Base-by-base conservation (phyloP, 2,888 invertebrate genomes). In the Empis stercorea region DNA sequence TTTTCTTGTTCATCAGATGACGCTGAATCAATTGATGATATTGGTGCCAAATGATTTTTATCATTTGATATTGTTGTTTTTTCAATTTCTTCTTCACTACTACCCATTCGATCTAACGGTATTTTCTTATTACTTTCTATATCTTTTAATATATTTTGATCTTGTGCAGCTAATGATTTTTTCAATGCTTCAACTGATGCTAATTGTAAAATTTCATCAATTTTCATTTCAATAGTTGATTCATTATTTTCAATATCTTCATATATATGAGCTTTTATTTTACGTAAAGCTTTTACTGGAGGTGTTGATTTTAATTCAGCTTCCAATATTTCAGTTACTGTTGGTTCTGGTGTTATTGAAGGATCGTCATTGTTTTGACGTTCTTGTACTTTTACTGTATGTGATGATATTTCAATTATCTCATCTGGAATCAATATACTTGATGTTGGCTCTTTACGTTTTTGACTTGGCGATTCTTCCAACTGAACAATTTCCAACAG, bases 231-330 rank as follows among this genome's bases (percentile, higher is more conserved):
- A 20, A 52, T 48, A 9, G 39, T 17, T 10, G 50, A 46, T 23
- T 43, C 48, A 17, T 51, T 46, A 39, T 46, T 51, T 51, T 74
- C 76, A 53, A 79, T 79, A 51, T 79, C 79, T 65, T 79, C 79
- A 53, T 79, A 79, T 49, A 78, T 75, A 58, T 79, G 79, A 52
- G 78, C 78, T 55, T 75, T 75, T 52, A 73, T 74, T 57, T 74
- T 71, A 48, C 74, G 70, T 6, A 71, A 68, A 1, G 65, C 52
- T 52, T 65, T 70, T 52, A 58, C 60, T 11, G 63, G 66, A 14
- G 62, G 61, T 36, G 53, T 50, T 14, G 45, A 43, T 57, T 54
- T 47, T 16, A 49, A 44, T 38, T 56, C 55, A 37, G 53, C 51
- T 41, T 55, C 53, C n/a, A 55, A 37, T 34, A 55, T 72, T 30